phyloP scores from a whole-genome alignment of 2,797 vertebrate genomes.

The Manis javanica region DNA sequence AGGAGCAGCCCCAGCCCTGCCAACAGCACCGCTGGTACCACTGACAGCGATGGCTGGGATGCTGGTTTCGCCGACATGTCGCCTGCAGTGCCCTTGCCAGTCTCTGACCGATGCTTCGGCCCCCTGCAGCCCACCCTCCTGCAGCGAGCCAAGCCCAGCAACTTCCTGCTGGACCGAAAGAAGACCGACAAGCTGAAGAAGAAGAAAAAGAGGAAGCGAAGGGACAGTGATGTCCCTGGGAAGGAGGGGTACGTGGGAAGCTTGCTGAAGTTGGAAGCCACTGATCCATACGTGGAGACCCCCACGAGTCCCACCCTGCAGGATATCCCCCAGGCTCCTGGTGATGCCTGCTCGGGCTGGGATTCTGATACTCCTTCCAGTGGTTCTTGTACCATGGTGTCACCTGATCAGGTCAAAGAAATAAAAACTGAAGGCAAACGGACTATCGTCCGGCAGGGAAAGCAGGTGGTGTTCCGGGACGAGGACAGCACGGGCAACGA shows the following conservation, averaged over 20 bases:
- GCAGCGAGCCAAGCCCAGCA: conserved; percentile 87
- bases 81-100: conserved; percentile 83
- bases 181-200: conserved; percentile 95
- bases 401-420: conserved; percentile 80
- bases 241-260: conserved; percentile 85
- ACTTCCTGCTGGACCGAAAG: conserved; percentile 91
- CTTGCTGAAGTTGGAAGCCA: conserved; percentile 91
- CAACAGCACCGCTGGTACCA: conserved; percentile 96
- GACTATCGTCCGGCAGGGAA: conserved; percentile 96
- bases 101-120: conserved; percentile 87
- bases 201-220: conserved; percentile 93
- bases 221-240: conserved; percentile 84
- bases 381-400: conserved; percentile 82
- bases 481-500: conserved; percentile 96
- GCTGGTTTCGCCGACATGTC: conserved; percentile 86
- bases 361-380: conserved; percentile 87
- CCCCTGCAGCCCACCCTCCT: conserved; percentile 88
- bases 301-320: conserved; percentile 82
- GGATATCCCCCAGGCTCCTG: conserved; percentile 81
- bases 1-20: conserved; percentile 96
- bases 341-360: conserved; percentile 83
- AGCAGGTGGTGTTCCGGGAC: conserved; percentile 98
- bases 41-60: conserved; percentile 97
- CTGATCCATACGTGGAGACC: conserved; percentile 86
- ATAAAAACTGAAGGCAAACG: conserved; percentile 90